phyloP scores from a whole-genome alignment of 2,113 vertebrate species.

The Natator depressus region DNA sequence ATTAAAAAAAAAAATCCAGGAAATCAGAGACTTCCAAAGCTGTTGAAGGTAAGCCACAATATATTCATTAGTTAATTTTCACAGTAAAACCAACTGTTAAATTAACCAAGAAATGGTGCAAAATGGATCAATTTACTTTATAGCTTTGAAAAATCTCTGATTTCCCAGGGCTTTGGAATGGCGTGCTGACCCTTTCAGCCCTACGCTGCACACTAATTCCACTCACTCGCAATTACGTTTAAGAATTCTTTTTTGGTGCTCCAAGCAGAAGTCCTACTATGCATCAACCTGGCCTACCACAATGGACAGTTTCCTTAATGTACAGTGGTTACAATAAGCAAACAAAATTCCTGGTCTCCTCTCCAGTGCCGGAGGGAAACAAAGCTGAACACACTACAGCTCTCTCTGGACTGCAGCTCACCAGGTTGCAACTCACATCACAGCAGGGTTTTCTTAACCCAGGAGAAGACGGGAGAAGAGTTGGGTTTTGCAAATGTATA shows the following conservation, averaged over 20 bases:
- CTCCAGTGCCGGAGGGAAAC: background rate
- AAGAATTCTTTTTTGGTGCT: rapidly evolving
- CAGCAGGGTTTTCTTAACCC: rapidly evolving
- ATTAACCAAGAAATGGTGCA: background rate
- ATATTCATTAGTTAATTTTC: background rate
- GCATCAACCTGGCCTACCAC: rapidly evolving
- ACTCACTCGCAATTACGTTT: rapidly evolving
- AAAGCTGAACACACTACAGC: rapidly evolving
- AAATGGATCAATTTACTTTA: background rate
- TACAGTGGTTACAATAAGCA: background rate
- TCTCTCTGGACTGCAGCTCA: background rate
- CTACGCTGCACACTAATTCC: background rate
- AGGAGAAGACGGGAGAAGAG: background rate
- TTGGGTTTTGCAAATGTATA: rapidly evolving
- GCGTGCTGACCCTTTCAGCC: background rate
- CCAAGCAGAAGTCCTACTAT: rapidly evolving
- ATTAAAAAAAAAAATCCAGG: constrained; percentile 15
- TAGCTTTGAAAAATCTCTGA: constrained; percentile 9
- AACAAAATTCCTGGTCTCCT: background rate
- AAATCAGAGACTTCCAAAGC: constrained; percentile 43
- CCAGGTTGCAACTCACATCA: rapidly evolving
- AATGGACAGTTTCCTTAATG: background rate
- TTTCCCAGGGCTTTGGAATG: background rate
- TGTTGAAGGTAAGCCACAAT: background rate
- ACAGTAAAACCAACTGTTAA: background rate